phyloP scores from a whole-genome alignment of 23 tunicate species.

The Corella eumyota region DNA sequence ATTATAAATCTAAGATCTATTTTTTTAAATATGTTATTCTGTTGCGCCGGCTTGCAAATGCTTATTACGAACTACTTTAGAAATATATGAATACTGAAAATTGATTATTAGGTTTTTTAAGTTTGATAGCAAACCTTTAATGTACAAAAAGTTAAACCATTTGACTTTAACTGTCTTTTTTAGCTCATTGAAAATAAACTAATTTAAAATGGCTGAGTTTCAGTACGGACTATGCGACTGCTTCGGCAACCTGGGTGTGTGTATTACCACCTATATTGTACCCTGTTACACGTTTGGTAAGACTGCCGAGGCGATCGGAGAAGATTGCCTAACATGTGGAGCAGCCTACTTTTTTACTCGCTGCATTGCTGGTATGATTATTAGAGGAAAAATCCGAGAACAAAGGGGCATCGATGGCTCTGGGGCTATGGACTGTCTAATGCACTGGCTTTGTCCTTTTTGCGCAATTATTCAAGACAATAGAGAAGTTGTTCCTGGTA shows the following conservation, averaged over 20 bases:
- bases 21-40: no score
- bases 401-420: conserved; percentile 28
- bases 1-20: no score
- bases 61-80: no score
- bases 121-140: no score
- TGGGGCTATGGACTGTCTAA: conserved; percentile 9
- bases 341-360: conserved; percentile 32
- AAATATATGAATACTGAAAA: no score
- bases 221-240: conserved; percentile 23
- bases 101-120: no score
- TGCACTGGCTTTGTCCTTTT: conserved; percentile 29
- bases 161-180: no score
- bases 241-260: conserved; percentile 29
- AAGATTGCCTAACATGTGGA: conserved; percentile 25
- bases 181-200: no score
- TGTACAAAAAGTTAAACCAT: no score
- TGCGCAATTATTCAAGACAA: conserved; percentile 48
- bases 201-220: no score
- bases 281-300: conserved; percentile 53
- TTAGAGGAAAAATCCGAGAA: conserved; percentile 28
- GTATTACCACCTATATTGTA: conserved; percentile 22
- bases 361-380: conserved; percentile 35
- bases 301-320: conserved; percentile 44
- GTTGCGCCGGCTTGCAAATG: no score
- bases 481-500: no score